These are phyloP conservation scores for Salminus brasiliensis DNA, from an alignment of 2,113 vertebrate genomes.

Conservation along the genomic window DNA sequence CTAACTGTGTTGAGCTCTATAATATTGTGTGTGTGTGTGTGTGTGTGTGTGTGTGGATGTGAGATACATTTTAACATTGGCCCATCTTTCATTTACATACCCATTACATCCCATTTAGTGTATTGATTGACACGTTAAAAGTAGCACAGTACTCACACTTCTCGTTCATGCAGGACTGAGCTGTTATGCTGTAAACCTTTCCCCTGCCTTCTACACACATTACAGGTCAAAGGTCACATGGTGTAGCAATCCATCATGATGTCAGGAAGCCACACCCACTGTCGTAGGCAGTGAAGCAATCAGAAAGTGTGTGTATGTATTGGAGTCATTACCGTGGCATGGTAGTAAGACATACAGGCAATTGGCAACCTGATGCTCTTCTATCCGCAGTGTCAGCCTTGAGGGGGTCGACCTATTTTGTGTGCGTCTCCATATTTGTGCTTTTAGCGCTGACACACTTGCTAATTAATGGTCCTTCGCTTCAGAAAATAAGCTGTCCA, in stretches of 20 bases:
- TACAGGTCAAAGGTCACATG: constrained; percentile 58
- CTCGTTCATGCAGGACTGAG: neutral
- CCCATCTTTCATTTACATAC: constrained; percentile 11
- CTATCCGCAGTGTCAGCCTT: neutral
- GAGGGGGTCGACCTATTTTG: neutral
- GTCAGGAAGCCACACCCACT: constrained; percentile 52
- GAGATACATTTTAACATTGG: constrained; percentile 3
- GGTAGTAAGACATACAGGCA: neutral
- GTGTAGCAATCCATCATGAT: constrained; percentile 68
- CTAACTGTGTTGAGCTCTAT: no score
- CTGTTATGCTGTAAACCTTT: neutral
- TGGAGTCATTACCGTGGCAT: neutral
- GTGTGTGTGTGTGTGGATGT: constrained; percentile 15
- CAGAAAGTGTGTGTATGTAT: neutral
- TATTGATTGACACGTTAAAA: neutral
- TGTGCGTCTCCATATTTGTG: neutral
- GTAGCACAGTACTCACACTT: neutral
- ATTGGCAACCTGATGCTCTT: constrained; percentile 4
- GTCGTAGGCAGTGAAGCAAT: neutral
- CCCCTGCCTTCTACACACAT: neutral
- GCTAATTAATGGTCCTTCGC: neutral
- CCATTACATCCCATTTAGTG: neutral
- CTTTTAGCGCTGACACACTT: neutral
- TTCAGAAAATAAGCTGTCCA: neutral
- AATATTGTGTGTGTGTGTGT: neutral